Base-by-base conservation (phyloP, 2,797 vertebrate genomes). In the Tragopan temminckii region DNA sequence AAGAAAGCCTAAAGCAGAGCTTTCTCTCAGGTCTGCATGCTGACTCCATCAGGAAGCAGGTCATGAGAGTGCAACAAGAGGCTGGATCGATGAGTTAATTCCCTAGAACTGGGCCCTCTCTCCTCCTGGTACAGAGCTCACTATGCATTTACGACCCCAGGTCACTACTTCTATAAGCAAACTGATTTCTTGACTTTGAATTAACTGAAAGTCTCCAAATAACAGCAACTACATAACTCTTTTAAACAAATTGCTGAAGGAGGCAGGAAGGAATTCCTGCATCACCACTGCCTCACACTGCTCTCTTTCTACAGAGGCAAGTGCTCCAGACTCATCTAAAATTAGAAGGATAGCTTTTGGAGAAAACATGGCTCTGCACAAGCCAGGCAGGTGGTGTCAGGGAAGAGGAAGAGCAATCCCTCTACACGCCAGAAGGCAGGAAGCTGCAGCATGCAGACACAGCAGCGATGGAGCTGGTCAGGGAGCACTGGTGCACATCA, bases 381-480 rank as follows among this genome's bases (percentile, higher is more conserved):
- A 80, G 74, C 85, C 85, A 55, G 59, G 74, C n/a, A 69, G 66
- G 59, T 27, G 25, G 69, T 8, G 61, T 17, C 55, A 68, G 38
- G 58, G 19, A 36, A 5, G 45, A 87, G 79, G 58, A 85, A 75
- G 50, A 89, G 42, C 72, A 76, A 55, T 5, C 29, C 27, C 72
- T 67, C 81, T 25, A 8, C 59, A 2, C 7, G 67, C 45, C 74
- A 45, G 64, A 25, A 76, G 68, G 78, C 38, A 23, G 59, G 48
- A 81, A 53, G 74, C 74, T 86, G 70, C 83, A 88, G 78, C 89
- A 80, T 55, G 78, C 77, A 76, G 79, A 90, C 88, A 90, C 27
- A 40, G 79, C 88, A 82, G 69, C 45, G 72, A 66, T 3, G 55
- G 58, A 50, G 61, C 7, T 46, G 66, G 72, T 33, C 81, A 70